phyloP scores from a whole-genome alignment of 2,888 invertebrate genomes.

The Oegoconia quadripuncta region DNA sequence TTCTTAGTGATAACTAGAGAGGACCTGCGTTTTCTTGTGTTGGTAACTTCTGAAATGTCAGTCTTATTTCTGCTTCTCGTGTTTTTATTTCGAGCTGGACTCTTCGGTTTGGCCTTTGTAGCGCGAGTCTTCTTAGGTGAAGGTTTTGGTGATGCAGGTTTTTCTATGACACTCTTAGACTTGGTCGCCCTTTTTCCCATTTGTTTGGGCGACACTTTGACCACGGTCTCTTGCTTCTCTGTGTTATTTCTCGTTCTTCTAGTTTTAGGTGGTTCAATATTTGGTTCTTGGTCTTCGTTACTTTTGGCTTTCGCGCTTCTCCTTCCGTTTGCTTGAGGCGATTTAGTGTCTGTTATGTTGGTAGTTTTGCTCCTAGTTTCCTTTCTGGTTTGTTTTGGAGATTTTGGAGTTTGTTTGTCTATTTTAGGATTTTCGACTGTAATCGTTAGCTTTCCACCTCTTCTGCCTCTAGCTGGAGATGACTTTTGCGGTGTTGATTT shows the following conservation, averaged over 20 bases:
- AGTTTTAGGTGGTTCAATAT: background rate
- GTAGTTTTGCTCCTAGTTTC: background rate
- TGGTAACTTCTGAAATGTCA: constrained; percentile 4
- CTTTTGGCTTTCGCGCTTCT: constrained; percentile 8
- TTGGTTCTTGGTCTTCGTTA: background rate
- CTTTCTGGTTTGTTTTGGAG: constrained; percentile 4
- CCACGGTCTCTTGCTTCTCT: background rate
- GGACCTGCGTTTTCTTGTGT: constrained; percentile 31
- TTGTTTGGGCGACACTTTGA: background rate
- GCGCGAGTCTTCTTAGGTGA: constrained; percentile 25
- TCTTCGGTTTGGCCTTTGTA: background rate
- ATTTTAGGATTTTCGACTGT: no score
- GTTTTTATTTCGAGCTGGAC: no score
- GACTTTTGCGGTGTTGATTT: background rate
- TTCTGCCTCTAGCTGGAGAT: background rate
- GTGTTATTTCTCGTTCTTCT: constrained; percentile 1
- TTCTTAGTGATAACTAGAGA: constrained; percentile 48
- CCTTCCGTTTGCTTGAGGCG: constrained; percentile 2
- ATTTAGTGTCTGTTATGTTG: background rate
- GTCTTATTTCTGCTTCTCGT: constrained; percentile 8
- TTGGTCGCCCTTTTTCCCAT: background rate
- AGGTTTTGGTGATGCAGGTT: no score
- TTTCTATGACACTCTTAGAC: background rate
- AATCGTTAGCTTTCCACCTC: no score
- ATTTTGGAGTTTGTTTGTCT: no score